Percentiles rank a stretch among this genome's conserved stretches.
Conservation (phyloP, 2,113 vertebrate genomes). For the Lycocorax pyrrhopterus region DNA sequence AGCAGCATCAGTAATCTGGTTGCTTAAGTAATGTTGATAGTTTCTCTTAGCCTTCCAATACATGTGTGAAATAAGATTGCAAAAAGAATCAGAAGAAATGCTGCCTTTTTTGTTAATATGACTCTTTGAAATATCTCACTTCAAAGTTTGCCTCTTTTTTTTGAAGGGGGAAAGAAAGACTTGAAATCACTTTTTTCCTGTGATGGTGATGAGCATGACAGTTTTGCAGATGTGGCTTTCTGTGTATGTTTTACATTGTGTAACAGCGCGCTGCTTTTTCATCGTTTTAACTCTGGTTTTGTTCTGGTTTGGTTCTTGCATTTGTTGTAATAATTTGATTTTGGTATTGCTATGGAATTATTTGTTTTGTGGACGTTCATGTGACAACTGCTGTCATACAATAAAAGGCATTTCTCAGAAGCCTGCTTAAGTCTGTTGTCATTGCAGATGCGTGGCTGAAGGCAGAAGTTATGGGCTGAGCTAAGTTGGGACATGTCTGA, state of each 20-base stretch:
- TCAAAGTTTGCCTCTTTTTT: not conserved
- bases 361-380: not conserved
- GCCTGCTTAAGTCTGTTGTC: not conserved
- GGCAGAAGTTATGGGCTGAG: not conserved
- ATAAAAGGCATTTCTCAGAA: slow-evolving; percentile 45
- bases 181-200: not conserved
- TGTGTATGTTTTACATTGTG: not conserved
- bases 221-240: not conserved
- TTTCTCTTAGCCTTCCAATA: not conserved
- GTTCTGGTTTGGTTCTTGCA: not conserved
- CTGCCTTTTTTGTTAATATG: not conserved
- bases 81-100: not conserved
- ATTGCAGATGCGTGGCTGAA: not conserved
- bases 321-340: slow-evolving; percentile 10
- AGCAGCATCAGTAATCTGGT: not conserved
- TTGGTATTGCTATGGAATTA: not conserved
- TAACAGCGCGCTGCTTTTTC: not conserved
- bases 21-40: not conserved
- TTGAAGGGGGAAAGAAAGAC: not conserved
- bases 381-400: not conserved
- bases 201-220: not conserved
- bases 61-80: not conserved
- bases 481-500: not conserved
- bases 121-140: not conserved
- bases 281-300: not conserved